Percentiles rank a stretch among this genome's conserved stretches.
Conservation (phyloP, 1,140 invertebrate genomes). For the Spodoptera frugiperda region DNA sequence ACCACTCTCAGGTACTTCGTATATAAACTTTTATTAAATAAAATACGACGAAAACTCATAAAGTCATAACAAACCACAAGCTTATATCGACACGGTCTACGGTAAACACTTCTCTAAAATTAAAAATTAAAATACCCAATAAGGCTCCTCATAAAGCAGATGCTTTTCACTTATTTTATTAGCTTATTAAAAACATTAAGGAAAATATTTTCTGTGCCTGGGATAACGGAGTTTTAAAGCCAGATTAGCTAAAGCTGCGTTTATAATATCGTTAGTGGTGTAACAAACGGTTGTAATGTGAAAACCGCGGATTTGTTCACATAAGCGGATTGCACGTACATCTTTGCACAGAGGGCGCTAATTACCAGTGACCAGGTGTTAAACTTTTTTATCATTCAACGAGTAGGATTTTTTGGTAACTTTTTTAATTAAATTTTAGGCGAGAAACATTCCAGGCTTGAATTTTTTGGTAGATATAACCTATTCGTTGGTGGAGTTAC, state of each 20-base stretch:
- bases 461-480: no score
- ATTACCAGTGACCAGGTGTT: slow-evolving; percentile 58
- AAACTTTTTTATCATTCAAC: slow-evolving; percentile 46
- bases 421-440: slow-evolving; percentile 5
- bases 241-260: slow-evolving; percentile 51
- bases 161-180: no score
- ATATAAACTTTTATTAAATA: no score
- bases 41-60: no score
- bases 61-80: no score
- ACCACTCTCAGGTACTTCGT: no score
- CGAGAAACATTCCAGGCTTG: neutral
- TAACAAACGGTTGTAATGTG: slow-evolving; percentile 63
- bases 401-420: slow-evolving; percentile 6
- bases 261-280: slow-evolving; percentile 69
- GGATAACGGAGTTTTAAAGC: slow-evolving; percentile 44
- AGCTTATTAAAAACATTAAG: slow-evolving; percentile 15
- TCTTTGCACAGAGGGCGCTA: slow-evolving; percentile 61
- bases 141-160: no score
- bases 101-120: no score
- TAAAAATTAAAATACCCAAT: no score
- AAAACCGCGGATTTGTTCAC: slow-evolving; percentile 57
- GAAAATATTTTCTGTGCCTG: slow-evolving; percentile 40
- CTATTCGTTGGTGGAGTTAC: no score
- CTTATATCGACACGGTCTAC: no score
- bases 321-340: slow-evolving; percentile 61